These are phyloP conservation scores for Sinocyclocheilus grahami DNA, from an alignment of 2,113 vertebrate species.

Conservation along the genomic window DNA sequence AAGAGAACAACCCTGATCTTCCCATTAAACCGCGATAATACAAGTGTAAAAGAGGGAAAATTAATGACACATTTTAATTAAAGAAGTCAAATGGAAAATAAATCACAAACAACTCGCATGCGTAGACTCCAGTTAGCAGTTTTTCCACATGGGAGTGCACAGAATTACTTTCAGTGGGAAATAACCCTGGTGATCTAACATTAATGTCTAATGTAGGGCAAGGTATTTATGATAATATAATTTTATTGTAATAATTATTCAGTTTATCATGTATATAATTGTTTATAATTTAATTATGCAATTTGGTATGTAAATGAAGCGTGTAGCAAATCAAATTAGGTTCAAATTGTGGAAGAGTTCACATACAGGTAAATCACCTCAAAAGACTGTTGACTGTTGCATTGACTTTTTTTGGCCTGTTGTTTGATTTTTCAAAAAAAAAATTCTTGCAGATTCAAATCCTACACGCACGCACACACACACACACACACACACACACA, in stretches of 20 bases:
- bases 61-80: conserved; percentile 36
- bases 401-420: too few species aligned
- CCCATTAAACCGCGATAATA: conserved; percentile 9
- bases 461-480: too few species aligned
- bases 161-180: not conserved
- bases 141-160: not conserved
- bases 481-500: too few species aligned
- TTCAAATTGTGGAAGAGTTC: not conserved
- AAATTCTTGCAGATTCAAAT: too few species aligned
- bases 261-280: not conserved
- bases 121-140: not conserved
- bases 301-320: not conserved
- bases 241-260: not conserved
- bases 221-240: not conserved
- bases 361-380: not conserved
- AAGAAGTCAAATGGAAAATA: conserved; percentile 9
- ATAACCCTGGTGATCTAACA: not conserved
- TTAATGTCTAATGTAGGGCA: not conserved
- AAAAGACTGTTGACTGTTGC: not conserved
- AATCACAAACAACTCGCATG: conserved; percentile 1
- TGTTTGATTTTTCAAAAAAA: too few species aligned
- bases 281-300: not conserved
- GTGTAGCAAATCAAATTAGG: not conserved
- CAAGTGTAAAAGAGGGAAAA: not conserved
- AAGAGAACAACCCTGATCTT: conserved; percentile 19